A percentile compares a stretch with the other conserved stretches of the same genome.
Evolutionary conservation across 1,140 invertebrate species (phyloP).

Genomic region (Temnothorax nylanderi): DNA sequence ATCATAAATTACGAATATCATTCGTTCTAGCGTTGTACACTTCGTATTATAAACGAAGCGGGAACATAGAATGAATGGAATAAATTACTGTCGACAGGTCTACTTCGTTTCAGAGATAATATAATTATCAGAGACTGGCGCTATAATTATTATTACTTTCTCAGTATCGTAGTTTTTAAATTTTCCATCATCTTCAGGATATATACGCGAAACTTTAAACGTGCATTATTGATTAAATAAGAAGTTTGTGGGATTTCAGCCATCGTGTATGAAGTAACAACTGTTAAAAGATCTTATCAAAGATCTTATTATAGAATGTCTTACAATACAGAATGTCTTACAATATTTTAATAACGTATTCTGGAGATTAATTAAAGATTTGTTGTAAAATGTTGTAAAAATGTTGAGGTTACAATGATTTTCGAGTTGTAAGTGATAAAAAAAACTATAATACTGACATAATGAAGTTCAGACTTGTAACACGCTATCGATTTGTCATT

Average conservation of each 20-base stretch:
- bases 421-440: neutral
- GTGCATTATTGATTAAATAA: neutral
- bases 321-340: neutral
- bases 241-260: neutral
- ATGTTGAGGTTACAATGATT: neutral
- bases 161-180: neutral
- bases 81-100: neutral
- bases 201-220: neutral
- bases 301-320: neutral
- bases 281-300: slow-evolving; percentile 5
- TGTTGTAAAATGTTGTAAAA: neutral
- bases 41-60: neutral
- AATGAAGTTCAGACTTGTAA: neutral
- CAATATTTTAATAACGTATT: neutral
- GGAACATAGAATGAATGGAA: neutral
- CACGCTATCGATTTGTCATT: neutral
- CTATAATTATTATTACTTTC: neutral
- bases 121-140: neutral
- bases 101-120: neutral
- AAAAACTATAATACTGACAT: neutral
- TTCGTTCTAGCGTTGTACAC: neutral
- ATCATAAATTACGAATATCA: neutral
- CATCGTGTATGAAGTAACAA: neutral
- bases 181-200: neutral
- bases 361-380: neutral